Conservation (phyloP, 2,888 invertebrate species). For the Lordiphosa andalusiaca region DNA sequence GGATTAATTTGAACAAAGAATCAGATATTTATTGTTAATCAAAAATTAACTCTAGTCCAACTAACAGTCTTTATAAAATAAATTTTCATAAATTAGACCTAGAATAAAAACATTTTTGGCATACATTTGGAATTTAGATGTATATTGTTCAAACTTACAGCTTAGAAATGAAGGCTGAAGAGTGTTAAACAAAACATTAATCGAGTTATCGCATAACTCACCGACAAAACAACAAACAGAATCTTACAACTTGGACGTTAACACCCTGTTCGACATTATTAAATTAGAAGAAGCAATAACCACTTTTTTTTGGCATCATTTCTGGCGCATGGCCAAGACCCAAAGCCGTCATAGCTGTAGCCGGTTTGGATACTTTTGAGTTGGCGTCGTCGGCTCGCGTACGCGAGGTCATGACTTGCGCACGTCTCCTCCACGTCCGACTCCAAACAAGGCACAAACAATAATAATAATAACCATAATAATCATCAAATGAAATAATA, state of each 20-base stretch:
- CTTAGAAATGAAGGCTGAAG: too few relatives aligned
- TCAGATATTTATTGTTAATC: neutral
- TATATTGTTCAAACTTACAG: too few relatives aligned
- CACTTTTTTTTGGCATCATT: constrained; percentile 31
- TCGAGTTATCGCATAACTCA: neutral
- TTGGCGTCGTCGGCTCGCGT: constrained; percentile 17
- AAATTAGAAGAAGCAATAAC: constrained; percentile 34
- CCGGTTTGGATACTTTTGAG: constrained; percentile 41
- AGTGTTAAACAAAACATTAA: neutral
- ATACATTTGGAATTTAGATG: too few relatives aligned
- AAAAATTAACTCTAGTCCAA: neutral
- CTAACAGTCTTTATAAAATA: constrained; percentile 6
- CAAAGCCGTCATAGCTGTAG: constrained; percentile 37
- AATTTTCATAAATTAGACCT: constrained; percentile 2
- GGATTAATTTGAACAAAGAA: neutral
- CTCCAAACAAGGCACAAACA: constrained; percentile 48
- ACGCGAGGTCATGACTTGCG: constrained; percentile 39
- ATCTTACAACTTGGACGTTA: constrained; percentile 38
- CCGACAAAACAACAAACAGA: constrained; percentile 17
- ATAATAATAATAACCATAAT: constrained; percentile 46
- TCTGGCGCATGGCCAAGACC: constrained; percentile 59
- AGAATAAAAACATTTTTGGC: too few relatives aligned
- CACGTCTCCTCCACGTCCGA: constrained; percentile 26
- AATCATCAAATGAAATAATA: constrained; percentile 57
- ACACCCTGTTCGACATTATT: constrained; percentile 38